Conservation (phyloP, 1,140 invertebrate genomes). For the Zaprionus davidi region DNA sequence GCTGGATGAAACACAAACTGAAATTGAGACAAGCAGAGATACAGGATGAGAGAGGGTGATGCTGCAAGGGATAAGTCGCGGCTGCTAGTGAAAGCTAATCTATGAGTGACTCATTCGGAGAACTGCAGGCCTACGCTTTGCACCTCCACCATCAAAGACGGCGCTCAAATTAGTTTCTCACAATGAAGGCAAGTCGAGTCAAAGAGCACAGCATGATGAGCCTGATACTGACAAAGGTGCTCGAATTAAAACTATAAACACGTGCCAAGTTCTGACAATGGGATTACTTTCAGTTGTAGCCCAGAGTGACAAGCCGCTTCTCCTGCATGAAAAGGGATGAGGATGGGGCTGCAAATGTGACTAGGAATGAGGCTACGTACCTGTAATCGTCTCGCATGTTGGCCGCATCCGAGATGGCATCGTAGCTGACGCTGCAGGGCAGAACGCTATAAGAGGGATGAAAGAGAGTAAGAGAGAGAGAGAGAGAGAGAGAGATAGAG, state of each 20-base stretch:
- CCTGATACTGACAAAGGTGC: constrained; percentile 41
- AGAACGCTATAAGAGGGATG: constrained; percentile 85
- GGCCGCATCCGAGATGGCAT: constrained; percentile 82
- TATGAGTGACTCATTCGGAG: constrained; percentile 63
- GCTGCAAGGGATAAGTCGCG: neutral
- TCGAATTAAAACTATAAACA: constrained; percentile 25
- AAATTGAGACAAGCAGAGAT: constrained; percentile 23
- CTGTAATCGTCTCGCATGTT: constrained; percentile 84
- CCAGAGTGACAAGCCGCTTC: neutral
- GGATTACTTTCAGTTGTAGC: constrained; percentile 4
- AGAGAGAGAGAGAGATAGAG: neutral
- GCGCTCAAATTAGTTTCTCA: constrained; percentile 65
- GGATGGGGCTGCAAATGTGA: neutral
- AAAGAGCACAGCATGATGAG: constrained; percentile 28
- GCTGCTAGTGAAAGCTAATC: constrained; percentile 63
- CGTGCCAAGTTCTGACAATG: neutral
- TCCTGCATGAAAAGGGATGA: neutral
- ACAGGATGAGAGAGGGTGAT: neutral
- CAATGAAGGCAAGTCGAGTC: constrained; percentile 45
- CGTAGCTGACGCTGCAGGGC: constrained; percentile 87
- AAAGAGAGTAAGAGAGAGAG: neutral
- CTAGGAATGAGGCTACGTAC: constrained; percentile 40
- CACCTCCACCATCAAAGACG: neutral
- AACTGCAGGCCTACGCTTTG: constrained; percentile 5
- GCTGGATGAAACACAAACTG: neutral